Evolutionary conservation across 2,888 invertebrate species (phyloP).

Genomic region (Gortyna flavago): DNA sequence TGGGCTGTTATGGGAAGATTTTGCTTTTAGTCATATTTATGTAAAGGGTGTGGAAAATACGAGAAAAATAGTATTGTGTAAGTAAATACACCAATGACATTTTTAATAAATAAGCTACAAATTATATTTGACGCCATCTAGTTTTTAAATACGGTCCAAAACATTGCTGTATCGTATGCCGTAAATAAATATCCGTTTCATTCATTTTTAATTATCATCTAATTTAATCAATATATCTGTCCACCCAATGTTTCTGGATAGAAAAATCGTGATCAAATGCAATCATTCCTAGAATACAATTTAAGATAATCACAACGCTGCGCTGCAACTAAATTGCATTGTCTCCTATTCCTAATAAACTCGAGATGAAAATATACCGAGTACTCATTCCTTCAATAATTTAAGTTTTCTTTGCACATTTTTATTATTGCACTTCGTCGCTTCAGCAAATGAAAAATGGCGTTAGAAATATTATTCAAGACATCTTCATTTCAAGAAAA

Average conservation of each 20-base stretch:
- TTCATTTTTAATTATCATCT: background rate
- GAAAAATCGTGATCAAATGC: no score
- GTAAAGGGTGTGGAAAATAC: background rate
- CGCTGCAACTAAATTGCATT: background rate
- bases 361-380: conserved; percentile 8
- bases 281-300: background rate
- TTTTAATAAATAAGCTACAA: background rate
- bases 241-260: background rate
- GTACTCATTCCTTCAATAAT: conserved; percentile 21
- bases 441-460: conserved; percentile 45
- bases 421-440: conserved; percentile 18
- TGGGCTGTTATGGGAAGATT: background rate
- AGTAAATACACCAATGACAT: background rate
- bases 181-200: background rate
- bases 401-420: conserved; percentile 5
- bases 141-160: background rate
- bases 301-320: background rate
- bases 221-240: background rate
- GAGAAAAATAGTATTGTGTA: background rate
- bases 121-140: background rate
- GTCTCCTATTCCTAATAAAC: background rate
- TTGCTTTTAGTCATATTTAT: background rate
- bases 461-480: conserved; percentile 36
- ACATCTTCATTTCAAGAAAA: conserved; percentile 30
- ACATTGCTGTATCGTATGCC: no score